Conservation (phyloP, 2,113 vertebrate genomes). For the Harpagus bidentatus region DNA sequence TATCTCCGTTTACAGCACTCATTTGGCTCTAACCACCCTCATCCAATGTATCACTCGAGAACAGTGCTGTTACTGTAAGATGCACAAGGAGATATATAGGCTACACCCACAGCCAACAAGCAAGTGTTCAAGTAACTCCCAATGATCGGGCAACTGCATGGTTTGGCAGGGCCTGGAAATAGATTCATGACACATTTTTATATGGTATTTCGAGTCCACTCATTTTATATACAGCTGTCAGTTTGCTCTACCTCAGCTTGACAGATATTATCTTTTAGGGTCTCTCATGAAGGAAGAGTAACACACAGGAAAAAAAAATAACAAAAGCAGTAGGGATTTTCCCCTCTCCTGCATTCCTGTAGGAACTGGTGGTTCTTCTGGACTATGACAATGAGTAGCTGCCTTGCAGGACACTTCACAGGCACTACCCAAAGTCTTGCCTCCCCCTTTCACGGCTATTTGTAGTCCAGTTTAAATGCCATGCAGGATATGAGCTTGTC, state of each 20-base stretch:
- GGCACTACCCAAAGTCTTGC: neutral
- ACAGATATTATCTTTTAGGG: neutral
- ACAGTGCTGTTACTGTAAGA: neutral
- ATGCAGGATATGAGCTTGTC: neutral
- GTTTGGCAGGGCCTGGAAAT: neutral
- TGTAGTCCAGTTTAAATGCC: neutral
- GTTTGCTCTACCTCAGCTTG: neutral
- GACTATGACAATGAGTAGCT: neutral
- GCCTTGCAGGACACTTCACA: neutral
- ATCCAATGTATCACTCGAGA: neutral
- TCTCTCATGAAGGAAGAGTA: neutral
- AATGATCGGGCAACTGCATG: neutral
- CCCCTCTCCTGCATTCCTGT: accelerated
- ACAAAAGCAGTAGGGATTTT: neutral
- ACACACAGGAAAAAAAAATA: neutral
- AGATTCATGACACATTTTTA: neutral
- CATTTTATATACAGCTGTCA: neutral
- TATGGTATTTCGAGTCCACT: neutral
- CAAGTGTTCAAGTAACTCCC: neutral
- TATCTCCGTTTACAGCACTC: neutral
- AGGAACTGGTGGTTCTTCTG: neutral
- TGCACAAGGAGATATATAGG: neutral
- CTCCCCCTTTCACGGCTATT: neutral
- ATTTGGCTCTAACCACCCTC: neutral
- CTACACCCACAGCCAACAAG: neutral